phyloP scores from a whole-genome alignment of 2,888 invertebrate genomes.

The Cremastinae sp. region DNA sequence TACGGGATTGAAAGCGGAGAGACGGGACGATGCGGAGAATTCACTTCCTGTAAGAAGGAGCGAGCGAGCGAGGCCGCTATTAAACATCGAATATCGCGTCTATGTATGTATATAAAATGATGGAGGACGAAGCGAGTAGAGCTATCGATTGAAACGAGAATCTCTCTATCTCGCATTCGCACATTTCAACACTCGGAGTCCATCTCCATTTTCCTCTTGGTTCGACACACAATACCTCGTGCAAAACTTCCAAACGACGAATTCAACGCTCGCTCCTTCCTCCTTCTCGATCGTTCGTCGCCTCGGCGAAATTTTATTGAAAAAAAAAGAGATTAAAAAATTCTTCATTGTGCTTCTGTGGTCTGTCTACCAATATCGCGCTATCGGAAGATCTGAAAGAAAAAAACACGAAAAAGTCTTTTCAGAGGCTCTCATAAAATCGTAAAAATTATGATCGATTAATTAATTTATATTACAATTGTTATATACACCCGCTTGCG shows the following conservation, averaged over 20 bases:
- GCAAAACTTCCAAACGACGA: constrained; percentile 59
- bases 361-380: background rate
- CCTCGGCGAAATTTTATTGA: background rate
- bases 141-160: constrained; percentile 53
- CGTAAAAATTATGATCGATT: constrained; percentile 29
- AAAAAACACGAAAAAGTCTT: constrained; percentile 1
- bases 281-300: constrained; percentile 13
- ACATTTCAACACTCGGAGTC: constrained; percentile 41
- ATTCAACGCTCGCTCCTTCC: constrained; percentile 21
- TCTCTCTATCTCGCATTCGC: constrained; percentile 45
- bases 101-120: constrained; percentile 17
- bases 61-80: constrained; percentile 8
- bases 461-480: constrained; percentile 41
- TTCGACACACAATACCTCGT: constrained; percentile 50
- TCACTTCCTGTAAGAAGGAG: constrained; percentile 54
- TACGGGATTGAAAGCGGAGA: constrained; percentile 38
- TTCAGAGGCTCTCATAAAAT: constrained; percentile 12
- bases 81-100: constrained; percentile 30
- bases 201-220: constrained; percentile 51
- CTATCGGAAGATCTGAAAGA: background rate
- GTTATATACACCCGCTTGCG: background rate
- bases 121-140: constrained; percentile 10
- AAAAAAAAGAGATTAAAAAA: background rate
- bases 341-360: constrained; percentile 8
- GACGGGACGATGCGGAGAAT: constrained; percentile 49